phyloP scores from a whole-genome alignment of 1,140 invertebrate genomes.

The Diplogasteroides magnus region DNA sequence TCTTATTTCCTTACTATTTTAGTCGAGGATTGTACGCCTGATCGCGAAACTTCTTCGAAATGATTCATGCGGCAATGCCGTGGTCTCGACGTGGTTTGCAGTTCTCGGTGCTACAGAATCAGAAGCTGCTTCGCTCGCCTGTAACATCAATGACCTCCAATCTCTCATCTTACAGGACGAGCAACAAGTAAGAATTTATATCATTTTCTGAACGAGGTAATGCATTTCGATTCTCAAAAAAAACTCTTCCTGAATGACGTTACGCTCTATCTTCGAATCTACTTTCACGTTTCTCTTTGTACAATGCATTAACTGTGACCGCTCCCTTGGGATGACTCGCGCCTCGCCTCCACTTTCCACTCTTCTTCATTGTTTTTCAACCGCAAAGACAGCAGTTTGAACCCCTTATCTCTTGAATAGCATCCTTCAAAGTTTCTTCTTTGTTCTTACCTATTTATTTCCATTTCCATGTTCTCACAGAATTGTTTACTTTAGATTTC shows the following conservation, averaged over 20 bases:
- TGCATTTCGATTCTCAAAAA: background rate
- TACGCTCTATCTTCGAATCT: background rate
- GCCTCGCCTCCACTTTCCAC: background rate
- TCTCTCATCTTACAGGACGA: background rate
- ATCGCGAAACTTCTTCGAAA: background rate
- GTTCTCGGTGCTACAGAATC: background rate
- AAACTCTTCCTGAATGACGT: background rate
- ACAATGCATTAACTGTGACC: background rate
- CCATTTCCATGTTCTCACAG: background rate
- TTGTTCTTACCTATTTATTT: background rate
- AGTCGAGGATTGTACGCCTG: background rate
- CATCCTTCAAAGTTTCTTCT: background rate
- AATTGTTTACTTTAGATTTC: background rate
- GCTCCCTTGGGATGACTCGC: background rate
- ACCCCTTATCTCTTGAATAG: background rate
- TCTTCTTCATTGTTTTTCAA: background rate
- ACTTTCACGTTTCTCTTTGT: background rate
- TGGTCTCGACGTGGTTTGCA: background rate
- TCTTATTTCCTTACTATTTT: background rate
- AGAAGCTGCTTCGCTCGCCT: background rate
- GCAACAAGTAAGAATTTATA: background rate
- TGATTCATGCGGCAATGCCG: background rate
- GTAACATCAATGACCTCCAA: background rate
- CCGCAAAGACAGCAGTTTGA: background rate
- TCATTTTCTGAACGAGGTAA: too few relatives aligned